These are phyloP conservation scores for Neodiprion lecontei DNA, from an alignment of 1,140 invertebrate genomes.

Conservation along the genomic window DNA sequence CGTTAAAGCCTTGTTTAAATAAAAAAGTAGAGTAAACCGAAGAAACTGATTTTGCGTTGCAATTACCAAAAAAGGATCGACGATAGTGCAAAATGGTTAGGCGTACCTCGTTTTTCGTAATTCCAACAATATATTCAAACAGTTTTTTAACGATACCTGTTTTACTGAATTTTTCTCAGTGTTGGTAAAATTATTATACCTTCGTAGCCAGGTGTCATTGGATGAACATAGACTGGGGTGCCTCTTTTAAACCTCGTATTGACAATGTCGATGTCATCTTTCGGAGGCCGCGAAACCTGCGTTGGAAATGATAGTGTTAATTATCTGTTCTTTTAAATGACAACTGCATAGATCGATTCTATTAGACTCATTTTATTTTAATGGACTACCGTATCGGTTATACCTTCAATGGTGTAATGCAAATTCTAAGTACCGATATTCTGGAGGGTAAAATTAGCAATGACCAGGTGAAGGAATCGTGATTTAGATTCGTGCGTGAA, in stretches of 20 bases:
- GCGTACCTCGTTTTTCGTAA: no score
- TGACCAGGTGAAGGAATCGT: background rate
- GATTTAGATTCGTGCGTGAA: background rate
- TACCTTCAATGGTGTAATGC: background rate
- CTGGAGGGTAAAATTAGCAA: background rate
- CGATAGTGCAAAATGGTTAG: no score
- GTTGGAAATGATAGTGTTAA: background rate
- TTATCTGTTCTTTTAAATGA: conserved; percentile 9
- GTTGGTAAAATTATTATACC: conserved; percentile 49
- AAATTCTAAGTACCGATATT: conserved; percentile 19
- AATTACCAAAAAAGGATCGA: no score
- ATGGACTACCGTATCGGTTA: no score
- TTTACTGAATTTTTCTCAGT: background rate
- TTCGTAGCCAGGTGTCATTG: conserved; percentile 73
- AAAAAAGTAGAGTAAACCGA: no score
- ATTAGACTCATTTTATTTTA: no score
- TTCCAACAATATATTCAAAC: no score
- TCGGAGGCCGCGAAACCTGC: conserved; percentile 66
- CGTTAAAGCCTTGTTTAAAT: no score
- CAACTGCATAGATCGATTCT: no score
- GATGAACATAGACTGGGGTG: conserved; percentile 72
- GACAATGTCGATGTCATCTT: conserved; percentile 68
- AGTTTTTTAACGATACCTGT: no score
- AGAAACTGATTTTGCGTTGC: no score
- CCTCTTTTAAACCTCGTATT: conserved; percentile 66